Evolutionary conservation across 2,113 vertebrate genomes (phyloP).

Genomic region (Chamaea fasciata): DNA sequence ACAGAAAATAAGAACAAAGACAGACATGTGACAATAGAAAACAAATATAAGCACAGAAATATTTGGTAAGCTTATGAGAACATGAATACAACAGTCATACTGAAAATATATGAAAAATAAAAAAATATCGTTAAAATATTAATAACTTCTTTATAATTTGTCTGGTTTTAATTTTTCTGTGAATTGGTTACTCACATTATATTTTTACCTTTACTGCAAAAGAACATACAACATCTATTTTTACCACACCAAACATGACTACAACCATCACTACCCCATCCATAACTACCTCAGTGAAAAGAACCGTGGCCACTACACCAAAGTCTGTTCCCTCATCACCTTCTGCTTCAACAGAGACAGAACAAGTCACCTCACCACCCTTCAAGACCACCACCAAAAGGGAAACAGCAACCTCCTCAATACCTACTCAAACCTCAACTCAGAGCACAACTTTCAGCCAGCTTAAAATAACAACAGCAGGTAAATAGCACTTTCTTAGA

Average conservation of each 20-base stretch:
- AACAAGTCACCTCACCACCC: neutral
- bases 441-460: neutral
- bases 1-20: neutral
- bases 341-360: neutral
- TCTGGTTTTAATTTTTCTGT: neutral
- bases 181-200: neutral
- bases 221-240: slow-evolving; percentile 23
- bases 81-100: neutral
- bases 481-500: neutral
- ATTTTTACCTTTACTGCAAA: neutral
- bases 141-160: neutral
- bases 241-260: neutral
- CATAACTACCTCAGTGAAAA: neutral
- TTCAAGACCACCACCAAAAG: neutral
- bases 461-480: neutral
- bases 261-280: neutral
- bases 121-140: neutral
- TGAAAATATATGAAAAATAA: neutral
- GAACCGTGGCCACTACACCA: neutral
- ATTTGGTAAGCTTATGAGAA: neutral
- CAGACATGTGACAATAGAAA: neutral
- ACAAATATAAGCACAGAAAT: neutral
- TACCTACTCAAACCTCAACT: neutral
- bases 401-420: neutral
- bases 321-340: neutral